A percentile compares a stretch with the other conserved stretches of the same genome.
Conservation (phyloP, 2,113 vertebrate species). For the Montifringilla adamsi region DNA sequence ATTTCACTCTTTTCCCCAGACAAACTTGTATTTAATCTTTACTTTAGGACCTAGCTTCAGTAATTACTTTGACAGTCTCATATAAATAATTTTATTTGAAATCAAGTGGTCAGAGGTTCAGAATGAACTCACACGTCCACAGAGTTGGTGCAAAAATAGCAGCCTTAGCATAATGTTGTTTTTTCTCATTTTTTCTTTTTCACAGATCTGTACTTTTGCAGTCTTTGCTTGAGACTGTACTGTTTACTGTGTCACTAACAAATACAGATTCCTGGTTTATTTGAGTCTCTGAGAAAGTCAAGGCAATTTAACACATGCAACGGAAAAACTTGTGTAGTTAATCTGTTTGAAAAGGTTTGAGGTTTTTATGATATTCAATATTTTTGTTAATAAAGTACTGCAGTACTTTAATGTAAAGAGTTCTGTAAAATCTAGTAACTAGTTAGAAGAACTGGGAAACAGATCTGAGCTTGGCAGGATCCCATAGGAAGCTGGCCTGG, state of each 20-base stretch:
- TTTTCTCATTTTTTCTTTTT: neutral
- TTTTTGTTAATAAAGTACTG: neutral
- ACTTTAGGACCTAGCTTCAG: neutral
- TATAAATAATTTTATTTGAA: slow-evolving; percentile 7
- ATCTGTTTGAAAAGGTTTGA: neutral
- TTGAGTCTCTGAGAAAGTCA: neutral
- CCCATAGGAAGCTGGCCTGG: neutral
- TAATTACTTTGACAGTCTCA: neutral
- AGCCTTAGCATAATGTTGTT: neutral
- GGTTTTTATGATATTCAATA: neutral
- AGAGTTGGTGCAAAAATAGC: neutral
- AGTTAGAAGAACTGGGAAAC: neutral
- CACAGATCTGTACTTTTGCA: neutral
- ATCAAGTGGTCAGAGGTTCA: neutral
- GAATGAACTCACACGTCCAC: neutral
- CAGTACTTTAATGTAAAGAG: neutral
- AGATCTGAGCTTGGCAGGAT: neutral
- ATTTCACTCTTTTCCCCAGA: neutral
- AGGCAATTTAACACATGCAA: neutral
- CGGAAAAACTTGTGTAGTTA: neutral
- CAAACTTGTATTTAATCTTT: neutral
- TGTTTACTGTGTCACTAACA: neutral
- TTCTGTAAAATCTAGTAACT: neutral
- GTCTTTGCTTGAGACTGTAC: neutral
- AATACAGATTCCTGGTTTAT: neutral